Percentiles rank a stretch among this genome's conserved stretches.
phyloP scores from a whole-genome alignment of 2,888 invertebrate species.

The Galerucella nymphaeae region DNA sequence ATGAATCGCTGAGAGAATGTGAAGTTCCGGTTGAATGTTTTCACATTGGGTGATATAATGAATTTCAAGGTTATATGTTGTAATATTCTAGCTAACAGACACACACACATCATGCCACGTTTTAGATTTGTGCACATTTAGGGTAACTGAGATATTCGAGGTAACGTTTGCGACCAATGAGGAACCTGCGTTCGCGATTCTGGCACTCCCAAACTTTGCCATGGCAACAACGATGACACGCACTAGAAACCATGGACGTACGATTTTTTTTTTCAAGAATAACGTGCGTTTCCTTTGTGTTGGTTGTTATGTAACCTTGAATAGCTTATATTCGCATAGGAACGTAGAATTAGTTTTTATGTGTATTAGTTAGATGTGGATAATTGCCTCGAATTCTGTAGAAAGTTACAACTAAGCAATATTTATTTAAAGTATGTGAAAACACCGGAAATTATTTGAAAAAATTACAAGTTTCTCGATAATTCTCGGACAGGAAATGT shows the following conservation, averaged over 20 bases:
- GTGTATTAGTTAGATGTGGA: neutral
- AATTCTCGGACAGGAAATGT: no score
- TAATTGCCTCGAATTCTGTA: no score
- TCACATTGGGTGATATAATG: constrained; percentile 51
- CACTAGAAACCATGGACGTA: constrained; percentile 44
- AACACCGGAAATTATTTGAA: no score
- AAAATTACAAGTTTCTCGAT: no score
- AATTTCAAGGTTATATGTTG: constrained; percentile 50
- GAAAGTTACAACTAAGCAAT: no score
- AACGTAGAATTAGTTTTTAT: neutral
- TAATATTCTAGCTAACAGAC: constrained; percentile 45
- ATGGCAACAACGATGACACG: constrained; percentile 57
- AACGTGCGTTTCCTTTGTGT: constrained; percentile 4
- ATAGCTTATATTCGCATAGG: neutral
- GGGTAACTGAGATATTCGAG: constrained; percentile 47
- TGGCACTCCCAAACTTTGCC: constrained; percentile 58
- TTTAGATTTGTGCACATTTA: constrained; percentile 50
- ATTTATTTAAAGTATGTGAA: no score
- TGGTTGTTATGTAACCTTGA: constrained; percentile 22
- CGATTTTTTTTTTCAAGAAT: constrained; percentile 9
- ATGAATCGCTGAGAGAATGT: constrained; percentile 9
- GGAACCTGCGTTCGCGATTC: constrained; percentile 51
- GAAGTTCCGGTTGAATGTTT: constrained; percentile 46
- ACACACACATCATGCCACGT: constrained; percentile 45
- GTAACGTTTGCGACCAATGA: constrained; percentile 50